These are phyloP conservation scores for Tiphia femorata DNA, from an alignment of 2,888 invertebrate species.

Conservation along the genomic window DNA sequence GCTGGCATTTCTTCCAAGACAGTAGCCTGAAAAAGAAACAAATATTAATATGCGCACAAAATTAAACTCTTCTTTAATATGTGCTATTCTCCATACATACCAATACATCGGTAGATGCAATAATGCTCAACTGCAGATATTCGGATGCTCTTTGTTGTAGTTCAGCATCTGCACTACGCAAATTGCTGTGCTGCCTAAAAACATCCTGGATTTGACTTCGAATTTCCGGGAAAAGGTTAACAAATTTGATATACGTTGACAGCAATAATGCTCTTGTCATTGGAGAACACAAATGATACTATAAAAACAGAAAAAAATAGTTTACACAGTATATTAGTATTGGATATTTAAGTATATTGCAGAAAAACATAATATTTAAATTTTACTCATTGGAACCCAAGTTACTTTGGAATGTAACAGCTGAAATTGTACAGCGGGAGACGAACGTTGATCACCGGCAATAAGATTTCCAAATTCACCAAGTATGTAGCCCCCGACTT, in stretches of 20 bases:
- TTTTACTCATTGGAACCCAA: too few species aligned
- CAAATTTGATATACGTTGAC: slow-evolving; percentile 99
- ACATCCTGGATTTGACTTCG: slow-evolving; percentile 96
- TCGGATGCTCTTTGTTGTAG: slow-evolving; percentile 98
- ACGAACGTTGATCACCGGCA: slow-evolving; percentile 97
- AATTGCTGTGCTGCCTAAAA: slow-evolving; percentile 93
- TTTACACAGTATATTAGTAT: too few species aligned
- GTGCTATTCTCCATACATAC: slow-evolving; percentile 60
- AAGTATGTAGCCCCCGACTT: slow-evolving; percentile 98
- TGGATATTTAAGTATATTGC: not conserved
- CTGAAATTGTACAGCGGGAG: slow-evolving; percentile 97
- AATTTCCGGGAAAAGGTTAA: slow-evolving; percentile 99
- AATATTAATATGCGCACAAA: not conserved
- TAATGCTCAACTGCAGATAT: slow-evolving; percentile 95
- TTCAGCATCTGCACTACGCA: slow-evolving; percentile 98
- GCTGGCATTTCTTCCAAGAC: slow-evolving; percentile 99
- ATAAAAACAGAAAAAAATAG: slow-evolving; percentile 47
- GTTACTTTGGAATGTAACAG: slow-evolving; percentile 93
- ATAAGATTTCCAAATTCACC: slow-evolving; percentile 99
- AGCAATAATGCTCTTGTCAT: slow-evolving; percentile 96
- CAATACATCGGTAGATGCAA: slow-evolving; percentile 96
- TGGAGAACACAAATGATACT: slow-evolving; percentile 96
- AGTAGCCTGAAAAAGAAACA: slow-evolving; percentile 78
- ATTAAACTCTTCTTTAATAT: not conserved
- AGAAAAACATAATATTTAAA: not conserved